Percentiles rank a stretch among this genome's conserved stretches.
Evolutionary conservation across 2,113 vertebrate genomes (phyloP).

Genomic region (Ciconia stormi): DNA sequence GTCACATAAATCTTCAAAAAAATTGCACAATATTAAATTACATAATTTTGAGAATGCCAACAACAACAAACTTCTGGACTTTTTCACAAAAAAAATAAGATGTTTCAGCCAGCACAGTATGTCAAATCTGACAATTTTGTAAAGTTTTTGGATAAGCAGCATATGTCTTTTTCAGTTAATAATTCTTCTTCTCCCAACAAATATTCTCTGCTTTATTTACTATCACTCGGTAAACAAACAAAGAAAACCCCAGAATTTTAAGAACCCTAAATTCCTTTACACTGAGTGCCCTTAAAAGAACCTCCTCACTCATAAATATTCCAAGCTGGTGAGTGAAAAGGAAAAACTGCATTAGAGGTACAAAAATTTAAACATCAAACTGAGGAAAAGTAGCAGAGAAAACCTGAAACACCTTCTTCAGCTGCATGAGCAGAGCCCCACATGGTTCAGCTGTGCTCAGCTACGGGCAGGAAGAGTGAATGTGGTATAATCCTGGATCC

Average conservation of each 20-base stretch:
- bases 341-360: background rate
- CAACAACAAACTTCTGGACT: background rate
- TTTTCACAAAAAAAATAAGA: background rate
- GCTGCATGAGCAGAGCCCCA: background rate
- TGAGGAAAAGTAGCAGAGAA: background rate
- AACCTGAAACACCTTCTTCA: background rate
- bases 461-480: background rate
- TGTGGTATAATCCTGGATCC: background rate
- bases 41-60: background rate
- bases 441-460: background rate
- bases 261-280: background rate
- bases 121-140: background rate
- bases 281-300: background rate
- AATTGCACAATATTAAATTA: background rate
- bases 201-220: background rate
- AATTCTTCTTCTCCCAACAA: background rate
- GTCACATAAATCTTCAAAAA: background rate
- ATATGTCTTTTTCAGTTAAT: background rate
- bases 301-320: background rate
- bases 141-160: background rate
- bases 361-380: background rate
- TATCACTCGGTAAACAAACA: background rate
- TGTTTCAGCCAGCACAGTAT: background rate
- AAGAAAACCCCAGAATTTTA: background rate
- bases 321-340: background rate